Conservation (phyloP, 2,113 vertebrate species). For the Corythoichthys intestinalis region DNA sequence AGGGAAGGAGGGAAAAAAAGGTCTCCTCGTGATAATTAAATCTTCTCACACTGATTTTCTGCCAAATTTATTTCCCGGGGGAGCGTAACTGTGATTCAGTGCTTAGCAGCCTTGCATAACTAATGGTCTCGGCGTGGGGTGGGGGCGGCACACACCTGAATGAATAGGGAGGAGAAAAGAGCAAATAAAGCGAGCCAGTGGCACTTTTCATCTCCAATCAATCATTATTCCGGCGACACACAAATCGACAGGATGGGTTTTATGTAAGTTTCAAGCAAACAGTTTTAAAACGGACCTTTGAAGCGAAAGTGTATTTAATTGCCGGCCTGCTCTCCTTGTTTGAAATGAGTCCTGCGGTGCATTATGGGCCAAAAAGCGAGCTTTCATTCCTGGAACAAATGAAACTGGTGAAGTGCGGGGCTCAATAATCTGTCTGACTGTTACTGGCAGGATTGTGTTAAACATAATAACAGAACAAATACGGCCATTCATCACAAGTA, state of each 20-base stretch:
- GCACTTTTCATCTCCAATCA: conserved; percentile 60
- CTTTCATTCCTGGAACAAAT: conserved; percentile 66
- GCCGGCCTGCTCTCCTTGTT: conserved; percentile 29
- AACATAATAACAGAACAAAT: conserved; percentile 77
- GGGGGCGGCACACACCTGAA: conserved; percentile 61
- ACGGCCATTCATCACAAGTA: conserved; percentile 70
- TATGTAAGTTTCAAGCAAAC: conserved; percentile 16
- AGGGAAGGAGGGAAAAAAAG: conserved; percentile 65
- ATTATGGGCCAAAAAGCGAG: conserved; percentile 38
- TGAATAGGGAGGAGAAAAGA: conserved; percentile 60
- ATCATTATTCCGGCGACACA: conserved; percentile 48
- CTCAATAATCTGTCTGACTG: conserved; percentile 66
- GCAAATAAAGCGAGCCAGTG: conserved; percentile 55
- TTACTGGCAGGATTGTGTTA: conserved; percentile 70
- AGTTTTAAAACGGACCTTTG: conserved; percentile 40
- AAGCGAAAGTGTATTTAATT: conserved; percentile 44
- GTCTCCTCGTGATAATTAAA: conserved; percentile 97
- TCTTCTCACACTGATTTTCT: conserved; percentile 98
- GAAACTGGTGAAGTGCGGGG: conserved; percentile 58
- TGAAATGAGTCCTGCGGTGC: conserved; percentile 22
- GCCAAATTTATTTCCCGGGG: conserved; percentile 99
- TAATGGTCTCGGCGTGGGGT: conserved; percentile 77
- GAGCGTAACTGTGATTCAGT: conserved; percentile 81
- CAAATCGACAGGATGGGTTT: conserved; percentile 27
- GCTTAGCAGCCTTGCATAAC: conserved; percentile 86